Base-by-base conservation (phyloP, 2,888 invertebrate species). In the Oscheius myriophilus region DNA sequence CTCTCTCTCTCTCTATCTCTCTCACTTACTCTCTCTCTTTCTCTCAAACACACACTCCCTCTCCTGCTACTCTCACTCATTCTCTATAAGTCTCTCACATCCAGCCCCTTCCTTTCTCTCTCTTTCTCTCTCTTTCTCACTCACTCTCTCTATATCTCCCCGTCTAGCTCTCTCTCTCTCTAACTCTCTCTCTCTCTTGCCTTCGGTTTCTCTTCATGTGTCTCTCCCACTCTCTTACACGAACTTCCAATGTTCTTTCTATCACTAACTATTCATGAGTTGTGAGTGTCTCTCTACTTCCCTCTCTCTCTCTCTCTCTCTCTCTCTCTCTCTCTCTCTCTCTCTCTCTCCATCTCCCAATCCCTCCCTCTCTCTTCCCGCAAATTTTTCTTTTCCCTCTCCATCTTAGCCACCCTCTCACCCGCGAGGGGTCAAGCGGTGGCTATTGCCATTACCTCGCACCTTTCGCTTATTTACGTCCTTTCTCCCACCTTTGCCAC, bases 91-190 rank as follows among this genome's bases (percentile, higher is more conserved):
- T 64, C 51, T 45, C 52, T 43, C 33, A 16, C 14, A 16, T 21
- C n/a, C 33, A 41, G 18, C 58, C 67, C 41, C 67, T 61, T 54
- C 25, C 65, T 66, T 54, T 46, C 61, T 58, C 61, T 59, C 54
- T 62, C 72, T 67, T 55, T 63, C 70, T 45, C 58, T 65, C 23
- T 42, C 64, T 63, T 53, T 64, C 58, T n/a, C n/a, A n/a, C n/a
- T n/a, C n/a, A n/a, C n/a, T n/a, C n/a, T n/a, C n/a, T n/a, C n/a
- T n/a, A n/a, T n/a, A 41, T 52, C 58, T 51, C 52, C 68, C 49
- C 33, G 26, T 54, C 33, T 33, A 3, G 3, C 33, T 33, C 33
- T 33, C 33, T 6, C 33, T 6, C 33, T 33, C 33, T 33, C 33
- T 33, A 6, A 6, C 9, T 33, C 33, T 33, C 33, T 33, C 9